phyloP scores from a whole-genome alignment of 1,140 invertebrate genomes.

The Euura lappo region DNA sequence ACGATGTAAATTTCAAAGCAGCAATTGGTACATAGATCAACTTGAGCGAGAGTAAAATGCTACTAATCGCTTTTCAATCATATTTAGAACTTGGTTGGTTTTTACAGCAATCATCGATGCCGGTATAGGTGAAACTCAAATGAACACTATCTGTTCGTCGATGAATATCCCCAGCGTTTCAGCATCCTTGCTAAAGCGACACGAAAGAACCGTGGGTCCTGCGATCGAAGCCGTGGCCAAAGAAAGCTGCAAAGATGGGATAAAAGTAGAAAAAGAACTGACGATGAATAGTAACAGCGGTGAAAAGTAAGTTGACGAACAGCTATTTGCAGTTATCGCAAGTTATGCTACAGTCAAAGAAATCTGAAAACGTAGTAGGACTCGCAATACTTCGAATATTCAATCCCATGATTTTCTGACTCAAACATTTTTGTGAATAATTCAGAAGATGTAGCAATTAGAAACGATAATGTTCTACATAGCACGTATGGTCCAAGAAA shows the following conservation, averaged over 20 bases:
- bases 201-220: slow-evolving; percentile 23
- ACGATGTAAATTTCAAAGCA: too few relatives aligned
- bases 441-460: background rate
- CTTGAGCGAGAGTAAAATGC: background rate
- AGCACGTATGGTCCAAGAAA: background rate
- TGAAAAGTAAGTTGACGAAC: background rate
- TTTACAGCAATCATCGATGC: slow-evolving; percentile 20
- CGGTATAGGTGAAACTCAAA: slow-evolving; percentile 20
- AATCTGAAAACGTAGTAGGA: background rate
- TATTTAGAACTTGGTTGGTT: background rate
- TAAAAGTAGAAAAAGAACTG: slow-evolving; percentile 18
- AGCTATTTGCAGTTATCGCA: background rate
- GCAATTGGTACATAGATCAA: too few relatives aligned
- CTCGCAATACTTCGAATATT: background rate
- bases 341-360: background rate
- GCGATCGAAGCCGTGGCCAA: slow-evolving; percentile 20
- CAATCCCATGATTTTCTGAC: background rate
- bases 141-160: slow-evolving; percentile 22
- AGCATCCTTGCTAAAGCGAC: slow-evolving; percentile 14
- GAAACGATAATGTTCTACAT: background rate
- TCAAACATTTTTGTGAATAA: background rate
- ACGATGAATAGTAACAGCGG: background rate
- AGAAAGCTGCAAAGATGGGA: slow-evolving; percentile 20
- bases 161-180: slow-evolving; percentile 25
- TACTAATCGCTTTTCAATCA: background rate